Conservation (phyloP, 2,113 vertebrate species). For the Engraulis encrasicolus region DNA sequence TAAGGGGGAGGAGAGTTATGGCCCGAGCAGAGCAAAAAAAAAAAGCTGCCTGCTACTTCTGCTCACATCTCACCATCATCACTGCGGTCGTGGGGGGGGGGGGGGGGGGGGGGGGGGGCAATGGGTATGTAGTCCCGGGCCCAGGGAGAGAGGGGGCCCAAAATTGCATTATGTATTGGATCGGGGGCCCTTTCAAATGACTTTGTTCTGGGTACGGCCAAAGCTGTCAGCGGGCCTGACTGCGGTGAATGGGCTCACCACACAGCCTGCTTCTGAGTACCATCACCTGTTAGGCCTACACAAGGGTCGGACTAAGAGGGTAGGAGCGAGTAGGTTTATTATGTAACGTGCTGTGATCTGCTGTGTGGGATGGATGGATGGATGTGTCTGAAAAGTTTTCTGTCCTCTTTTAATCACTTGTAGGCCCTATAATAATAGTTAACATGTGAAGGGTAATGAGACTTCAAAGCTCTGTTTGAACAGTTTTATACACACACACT, state of each 20-base stretch:
- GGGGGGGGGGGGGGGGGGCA: too few relatives aligned
- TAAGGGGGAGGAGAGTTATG: not conserved
- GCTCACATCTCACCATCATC: not conserved
- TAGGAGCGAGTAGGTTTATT: not conserved
- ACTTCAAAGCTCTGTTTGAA: constrained; percentile 1
- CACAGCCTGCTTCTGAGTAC: not conserved
- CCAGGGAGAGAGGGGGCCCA: too few relatives aligned
- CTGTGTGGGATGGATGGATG: not conserved
- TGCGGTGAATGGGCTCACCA: too few relatives aligned
- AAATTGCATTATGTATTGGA: too few relatives aligned
- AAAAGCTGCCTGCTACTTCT: not conserved
- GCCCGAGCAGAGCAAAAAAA: not conserved
- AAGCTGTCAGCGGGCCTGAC: too few relatives aligned
- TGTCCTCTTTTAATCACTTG: not conserved
- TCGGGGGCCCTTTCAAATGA: too few relatives aligned
- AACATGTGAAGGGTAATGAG: not conserved
- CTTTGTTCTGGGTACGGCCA: too few relatives aligned
- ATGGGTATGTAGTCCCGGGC: too few relatives aligned
- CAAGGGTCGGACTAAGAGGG: not conserved
- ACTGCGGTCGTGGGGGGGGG: not conserved
- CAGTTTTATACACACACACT: not conserved
- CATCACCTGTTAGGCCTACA: not conserved
- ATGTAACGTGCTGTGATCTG: too few relatives aligned
- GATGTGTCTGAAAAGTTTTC: not conserved
- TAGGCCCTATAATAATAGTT: too few relatives aligned